A percentile compares a stretch with the other conserved stretches of the same genome.
phyloP scores from a whole-genome alignment of 2,888 invertebrate genomes.

The Eupeodes latifasciatus region DNA sequence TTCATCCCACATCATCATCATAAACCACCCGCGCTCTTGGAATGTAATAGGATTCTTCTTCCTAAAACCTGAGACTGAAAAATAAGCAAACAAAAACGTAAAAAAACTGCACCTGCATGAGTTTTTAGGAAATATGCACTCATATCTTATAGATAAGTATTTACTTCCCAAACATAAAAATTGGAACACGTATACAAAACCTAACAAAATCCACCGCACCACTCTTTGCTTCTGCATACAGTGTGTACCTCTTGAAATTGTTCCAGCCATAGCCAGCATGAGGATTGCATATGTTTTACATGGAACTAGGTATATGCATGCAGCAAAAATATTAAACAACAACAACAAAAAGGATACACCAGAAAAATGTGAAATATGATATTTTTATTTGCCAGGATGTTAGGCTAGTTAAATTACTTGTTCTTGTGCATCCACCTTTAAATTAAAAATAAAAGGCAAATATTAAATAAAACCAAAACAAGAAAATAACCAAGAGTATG shows the following conservation, averaged over 20 bases:
- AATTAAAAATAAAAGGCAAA: background rate
- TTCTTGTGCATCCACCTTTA: conserved; percentile 48
- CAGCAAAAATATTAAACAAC: conserved; percentile 8
- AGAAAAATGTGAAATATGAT: conserved; percentile 49
- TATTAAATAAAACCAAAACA: background rate
- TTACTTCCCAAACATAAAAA: conserved; percentile 42
- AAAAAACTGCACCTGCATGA: conserved; percentile 51
- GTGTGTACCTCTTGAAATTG: conserved; percentile 13
- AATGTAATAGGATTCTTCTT: conserved; percentile 57
- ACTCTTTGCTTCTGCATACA: too few species aligned
- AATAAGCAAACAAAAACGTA: background rate
- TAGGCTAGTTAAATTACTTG: conserved; percentile 6
- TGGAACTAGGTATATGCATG: background rate
- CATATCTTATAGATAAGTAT: conserved; percentile 44
- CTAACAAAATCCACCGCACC: conserved; percentile 15
- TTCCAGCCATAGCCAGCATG: conserved; percentile 45
- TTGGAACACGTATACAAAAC: conserved; percentile 31
- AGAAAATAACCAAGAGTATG: background rate
- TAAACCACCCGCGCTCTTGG: background rate
- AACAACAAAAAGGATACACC: background rate
- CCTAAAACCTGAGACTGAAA: conserved; percentile 4
- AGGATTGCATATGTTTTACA: conserved; percentile 44
- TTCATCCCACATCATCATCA: background rate
- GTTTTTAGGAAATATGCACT: conserved; percentile 50
- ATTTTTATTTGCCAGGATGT: conserved; percentile 40